phyloP scores from a whole-genome alignment of 2,888 invertebrate genomes.

The Priocnemis perturbator region DNA sequence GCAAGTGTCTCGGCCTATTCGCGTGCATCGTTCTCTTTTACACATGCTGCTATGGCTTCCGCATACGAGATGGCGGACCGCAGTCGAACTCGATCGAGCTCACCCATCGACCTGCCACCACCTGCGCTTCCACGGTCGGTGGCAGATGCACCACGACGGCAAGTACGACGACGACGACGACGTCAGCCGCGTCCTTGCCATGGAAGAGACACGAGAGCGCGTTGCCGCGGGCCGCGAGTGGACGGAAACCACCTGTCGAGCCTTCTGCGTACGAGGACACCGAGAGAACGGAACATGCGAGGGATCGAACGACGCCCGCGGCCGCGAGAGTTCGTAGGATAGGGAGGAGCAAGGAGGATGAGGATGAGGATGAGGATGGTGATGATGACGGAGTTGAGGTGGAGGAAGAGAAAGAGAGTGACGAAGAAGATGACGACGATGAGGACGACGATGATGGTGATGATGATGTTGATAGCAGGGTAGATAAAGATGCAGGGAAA shows the following conservation, averaged over 20 bases:
- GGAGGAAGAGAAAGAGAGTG: slow-evolving; percentile 53
- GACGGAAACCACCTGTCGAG: slow-evolving; percentile 62
- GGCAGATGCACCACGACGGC: slow-evolving; percentile 58
- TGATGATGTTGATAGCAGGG: background rate
- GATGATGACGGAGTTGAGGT: slow-evolving; percentile 11
- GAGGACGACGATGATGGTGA: background rate
- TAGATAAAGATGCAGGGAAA: slow-evolving; percentile 63
- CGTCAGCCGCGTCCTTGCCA: slow-evolving; percentile 17
- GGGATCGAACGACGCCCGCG: slow-evolving; percentile 14
- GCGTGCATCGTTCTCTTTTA: slow-evolving; percentile 61
- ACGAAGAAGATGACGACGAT: slow-evolving; percentile 28
- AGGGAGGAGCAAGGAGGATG: slow-evolving; percentile 5
- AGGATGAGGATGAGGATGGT: slow-evolving; percentile 5
- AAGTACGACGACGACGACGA: slow-evolving; percentile 31
- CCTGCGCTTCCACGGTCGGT: slow-evolving; percentile 45
- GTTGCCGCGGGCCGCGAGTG: slow-evolving; percentile 48
- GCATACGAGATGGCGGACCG: slow-evolving; percentile 62
- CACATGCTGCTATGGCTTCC: slow-evolving; percentile 64
- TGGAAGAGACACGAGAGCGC: slow-evolving; percentile 55
- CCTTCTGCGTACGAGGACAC: slow-evolving; percentile 28
- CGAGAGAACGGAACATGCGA: slow-evolving; percentile 10
- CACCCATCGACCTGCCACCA: slow-evolving; percentile 40
- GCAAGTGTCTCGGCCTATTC: slow-evolving; percentile 60
- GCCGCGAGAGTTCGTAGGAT: background rate
- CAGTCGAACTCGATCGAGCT: slow-evolving; percentile 27